Conservation (phyloP, 2,113 vertebrate genomes). For the Varanus salvator region DNA sequence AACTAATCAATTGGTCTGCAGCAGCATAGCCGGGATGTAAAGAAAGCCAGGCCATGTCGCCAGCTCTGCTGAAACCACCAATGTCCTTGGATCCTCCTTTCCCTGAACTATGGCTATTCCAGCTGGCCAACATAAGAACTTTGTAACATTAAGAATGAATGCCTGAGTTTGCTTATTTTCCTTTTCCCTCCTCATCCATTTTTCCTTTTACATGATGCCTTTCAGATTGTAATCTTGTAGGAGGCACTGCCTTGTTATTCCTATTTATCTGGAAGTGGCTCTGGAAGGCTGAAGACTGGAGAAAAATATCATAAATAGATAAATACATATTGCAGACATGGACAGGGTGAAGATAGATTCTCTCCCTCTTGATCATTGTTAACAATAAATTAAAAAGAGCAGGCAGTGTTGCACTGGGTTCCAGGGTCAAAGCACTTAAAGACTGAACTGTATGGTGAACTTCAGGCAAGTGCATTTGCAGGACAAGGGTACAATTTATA, state of each 20-base stretch:
- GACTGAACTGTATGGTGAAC: not conserved
- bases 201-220: not conserved
- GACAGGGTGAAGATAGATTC: too few species aligned
- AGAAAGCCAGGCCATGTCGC: not conserved
- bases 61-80: not conserved
- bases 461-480: not conserved
- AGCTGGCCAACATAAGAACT: not conserved
- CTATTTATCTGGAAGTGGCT: too few species aligned
- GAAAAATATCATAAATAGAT: too few species aligned
- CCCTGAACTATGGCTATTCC: not conserved
- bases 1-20: not conserved
- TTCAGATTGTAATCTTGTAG: too few species aligned
- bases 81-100: not conserved
- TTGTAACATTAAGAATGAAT: too few species aligned
- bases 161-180: not conserved
- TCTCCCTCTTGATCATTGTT: too few species aligned
- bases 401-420: not conserved
- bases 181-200: not conserved
- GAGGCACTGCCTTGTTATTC: too few species aligned
- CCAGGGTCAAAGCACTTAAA: not conserved
- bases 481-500: not conserved
- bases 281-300: too few species aligned
- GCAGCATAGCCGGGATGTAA: not conserved
- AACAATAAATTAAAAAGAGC: not conserved
- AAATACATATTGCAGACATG: too few species aligned